Evolutionary conservation across 2,797 vertebrate genomes (phyloP).

Genomic region (Amazona ochrocephala): DNA sequence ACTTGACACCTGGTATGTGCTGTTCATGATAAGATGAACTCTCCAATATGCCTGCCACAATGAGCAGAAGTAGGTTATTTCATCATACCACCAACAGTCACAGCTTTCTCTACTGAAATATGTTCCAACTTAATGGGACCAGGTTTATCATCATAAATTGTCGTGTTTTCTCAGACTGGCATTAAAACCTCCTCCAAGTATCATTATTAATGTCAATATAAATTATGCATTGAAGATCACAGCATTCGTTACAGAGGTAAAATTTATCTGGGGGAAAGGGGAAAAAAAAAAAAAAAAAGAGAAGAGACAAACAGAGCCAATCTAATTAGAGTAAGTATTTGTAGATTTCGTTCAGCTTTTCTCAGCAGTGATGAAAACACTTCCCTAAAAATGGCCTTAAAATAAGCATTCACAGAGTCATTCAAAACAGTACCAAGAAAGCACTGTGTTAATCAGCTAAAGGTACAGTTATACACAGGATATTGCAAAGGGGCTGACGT

Average conservation of each 20-base stretch:
- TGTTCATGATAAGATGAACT: conserved; percentile 17
- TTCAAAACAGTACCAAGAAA: conserved; percentile 3
- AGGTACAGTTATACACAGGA: background rate
- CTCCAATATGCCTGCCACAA: conserved; percentile 13
- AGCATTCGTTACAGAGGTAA: conserved; percentile 22
- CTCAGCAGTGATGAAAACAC: background rate
- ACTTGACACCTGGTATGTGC: conserved; percentile 48
- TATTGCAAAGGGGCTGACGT: background rate
- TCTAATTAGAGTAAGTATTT: conserved; percentile 31
- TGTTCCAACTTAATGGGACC: conserved; percentile 31
- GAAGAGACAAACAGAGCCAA: background rate
- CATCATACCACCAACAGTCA: conserved; percentile 3
- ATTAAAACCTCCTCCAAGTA: conserved; percentile 49
- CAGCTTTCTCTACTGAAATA: background rate
- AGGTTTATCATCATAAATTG: conserved; percentile 29
- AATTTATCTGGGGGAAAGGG: background rate
- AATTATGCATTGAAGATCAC: conserved; percentile 62
- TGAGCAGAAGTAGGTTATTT: conserved; percentile 37
- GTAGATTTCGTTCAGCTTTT: background rate
- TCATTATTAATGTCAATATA: conserved; percentile 55
- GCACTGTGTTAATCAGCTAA: background rate
- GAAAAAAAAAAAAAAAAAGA: background rate
- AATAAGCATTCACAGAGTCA: conserved; percentile 6
- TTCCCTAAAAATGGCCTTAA: background rate
- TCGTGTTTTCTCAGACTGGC: conserved; percentile 51